Evolutionary conservation across 2,113 vertebrate species (phyloP), one percentile per base, ranked within the genome.

Genomic region (Tiliqua scincoides): DNA sequence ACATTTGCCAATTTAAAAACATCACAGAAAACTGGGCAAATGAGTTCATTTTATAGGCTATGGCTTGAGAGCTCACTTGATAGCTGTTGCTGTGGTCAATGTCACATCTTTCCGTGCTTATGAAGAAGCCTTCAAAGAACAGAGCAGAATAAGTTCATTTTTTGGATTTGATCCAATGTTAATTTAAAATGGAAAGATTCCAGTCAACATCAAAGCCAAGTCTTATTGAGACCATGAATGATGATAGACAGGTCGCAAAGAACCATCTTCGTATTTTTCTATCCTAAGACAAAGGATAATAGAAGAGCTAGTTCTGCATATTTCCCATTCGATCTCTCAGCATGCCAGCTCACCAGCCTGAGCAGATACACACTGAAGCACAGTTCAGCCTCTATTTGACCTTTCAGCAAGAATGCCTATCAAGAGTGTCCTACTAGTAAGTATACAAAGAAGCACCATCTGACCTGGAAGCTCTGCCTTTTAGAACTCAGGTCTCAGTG

Each of bases 171-270:
- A 30, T 81, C 78, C 78, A 86, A 86, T 65, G n/a, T 81, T 86
- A 81, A 86, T 81, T 81, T 86, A 80, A 86, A 81, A 86, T 74
- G 78, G 85, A 86, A 79, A 81, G 85, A 37, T 86, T 73, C 68
- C 85, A 81, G 43, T 65, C 74, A 57, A 86, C 78, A 74, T 86
- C 85, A 86, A 86, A 86, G 43, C 43, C 17, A 35, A 85, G 78
- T 57, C 59, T 32, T 86, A 77, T 70, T 86, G 78, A 81, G 40
- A 68, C 70, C 80, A 65, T 81, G 85, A 86, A 63, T 81, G 78
- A 86, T 86, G 85, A 86, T 21, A 65, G 78, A 74, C 61, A 86
- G 43, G 17, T 80, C 59, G 17, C 78, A 80, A 73, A 65, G 37
- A 81, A 81, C 21, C 77, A 73, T 63, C 81, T 74, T 74, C 65